Conservation (phyloP, 2,888 invertebrate species). For the Peribatodes rhomboidaria region DNA sequence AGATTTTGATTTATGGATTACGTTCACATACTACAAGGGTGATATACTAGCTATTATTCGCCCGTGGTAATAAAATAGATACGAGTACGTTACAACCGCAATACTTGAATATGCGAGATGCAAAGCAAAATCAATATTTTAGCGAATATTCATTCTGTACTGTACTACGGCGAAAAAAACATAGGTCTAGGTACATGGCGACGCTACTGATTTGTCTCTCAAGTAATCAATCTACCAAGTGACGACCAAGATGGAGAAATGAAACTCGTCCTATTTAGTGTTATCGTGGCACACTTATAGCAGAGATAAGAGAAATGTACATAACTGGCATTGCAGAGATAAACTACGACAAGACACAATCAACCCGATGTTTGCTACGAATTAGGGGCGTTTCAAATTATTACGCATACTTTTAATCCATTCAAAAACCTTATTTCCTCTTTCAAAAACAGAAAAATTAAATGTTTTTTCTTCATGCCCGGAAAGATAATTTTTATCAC, state of each 20-base stretch:
- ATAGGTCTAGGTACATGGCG: neutral
- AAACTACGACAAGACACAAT: slow-evolving; percentile 34
- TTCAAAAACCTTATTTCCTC: slow-evolving; percentile 22
- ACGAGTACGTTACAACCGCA: neutral
- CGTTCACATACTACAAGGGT: too few species aligned
- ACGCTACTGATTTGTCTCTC: neutral
- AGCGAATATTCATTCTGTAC: neutral
- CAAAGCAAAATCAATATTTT: neutral
- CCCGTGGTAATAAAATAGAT: neutral
- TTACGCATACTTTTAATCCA: slow-evolving; percentile 24
- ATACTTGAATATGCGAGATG: neutral
- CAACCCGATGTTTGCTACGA: slow-evolving; percentile 17
- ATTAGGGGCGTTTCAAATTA: slow-evolving; percentile 30
- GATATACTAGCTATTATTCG: too few species aligned
- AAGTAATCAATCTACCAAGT: slow-evolving; percentile 35
- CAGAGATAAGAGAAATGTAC: slow-evolving; percentile 41
- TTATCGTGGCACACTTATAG: slow-evolving; percentile 51
- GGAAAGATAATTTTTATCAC: slow-evolving; percentile 70
- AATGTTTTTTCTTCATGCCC: slow-evolving; percentile 42
- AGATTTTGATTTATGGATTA: neutral
- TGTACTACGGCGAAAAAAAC: neutral
- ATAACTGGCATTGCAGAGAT: slow-evolving; percentile 41
- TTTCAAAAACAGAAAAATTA: slow-evolving; percentile 28
- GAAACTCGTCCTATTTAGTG: slow-evolving; percentile 54
- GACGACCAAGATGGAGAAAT: slow-evolving; percentile 34